Percentiles rank a stretch among this genome's conserved stretches.
phyloP scores from a whole-genome alignment of 2,888 invertebrate genomes.

The Lycia hirtaria region DNA sequence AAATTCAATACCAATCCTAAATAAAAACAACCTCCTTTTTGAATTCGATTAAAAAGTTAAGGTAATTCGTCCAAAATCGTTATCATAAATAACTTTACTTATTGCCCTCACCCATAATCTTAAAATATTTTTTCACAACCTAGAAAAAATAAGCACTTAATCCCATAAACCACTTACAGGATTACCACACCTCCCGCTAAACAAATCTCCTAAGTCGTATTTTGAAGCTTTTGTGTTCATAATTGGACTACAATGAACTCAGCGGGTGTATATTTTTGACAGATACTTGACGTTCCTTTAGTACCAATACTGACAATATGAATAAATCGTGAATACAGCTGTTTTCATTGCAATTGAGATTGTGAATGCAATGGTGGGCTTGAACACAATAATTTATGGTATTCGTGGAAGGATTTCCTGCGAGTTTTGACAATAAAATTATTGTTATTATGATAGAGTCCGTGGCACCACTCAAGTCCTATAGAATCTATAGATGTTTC shows the following conservation, averaged over 20 bases:
- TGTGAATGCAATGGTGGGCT: constrained; percentile 36
- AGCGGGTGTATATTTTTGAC: constrained; percentile 57
- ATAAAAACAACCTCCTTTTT: too few species aligned
- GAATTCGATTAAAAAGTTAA: too few species aligned
- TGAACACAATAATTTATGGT: constrained; percentile 25
- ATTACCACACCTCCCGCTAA: constrained; percentile 65
- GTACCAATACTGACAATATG: constrained; percentile 20
- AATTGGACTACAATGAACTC: constrained; percentile 60
- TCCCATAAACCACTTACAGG: constrained; percentile 46
- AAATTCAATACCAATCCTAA: too few species aligned
- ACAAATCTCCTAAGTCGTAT: constrained; percentile 55
- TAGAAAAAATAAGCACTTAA: constrained; percentile 46
- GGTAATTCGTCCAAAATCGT: too few species aligned
- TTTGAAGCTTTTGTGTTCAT: constrained; percentile 62
- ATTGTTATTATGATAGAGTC: background rate
- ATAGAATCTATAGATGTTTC: too few species aligned
- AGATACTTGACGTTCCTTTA: constrained; percentile 35
- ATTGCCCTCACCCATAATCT: background rate
- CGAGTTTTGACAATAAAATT: constrained; percentile 1
- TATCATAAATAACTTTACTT: background rate
- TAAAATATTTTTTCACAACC: background rate
- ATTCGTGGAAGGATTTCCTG: constrained; percentile 29
- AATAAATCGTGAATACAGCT: background rate
- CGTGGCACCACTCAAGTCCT: too few species aligned
- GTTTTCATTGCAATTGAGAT: constrained; percentile 39